phyloP scores from a whole-genome alignment of 2,797 vertebrate genomes.

The Mormyrops attenuatus region DNA sequence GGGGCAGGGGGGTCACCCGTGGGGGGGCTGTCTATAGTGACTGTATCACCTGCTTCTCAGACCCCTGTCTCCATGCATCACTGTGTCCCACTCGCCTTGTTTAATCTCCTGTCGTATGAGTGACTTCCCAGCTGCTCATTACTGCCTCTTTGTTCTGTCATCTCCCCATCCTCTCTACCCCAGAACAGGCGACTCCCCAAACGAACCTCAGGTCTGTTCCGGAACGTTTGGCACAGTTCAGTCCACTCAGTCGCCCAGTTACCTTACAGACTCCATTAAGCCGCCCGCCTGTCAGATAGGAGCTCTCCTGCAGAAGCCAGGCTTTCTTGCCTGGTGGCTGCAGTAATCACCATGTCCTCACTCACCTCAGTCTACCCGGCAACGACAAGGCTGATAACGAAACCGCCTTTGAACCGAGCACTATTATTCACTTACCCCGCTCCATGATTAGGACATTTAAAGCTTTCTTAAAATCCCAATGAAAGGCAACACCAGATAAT shows the following conservation, averaged over 20 bases:
- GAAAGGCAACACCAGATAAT: constrained; percentile 5
- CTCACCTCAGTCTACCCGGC: neutral
- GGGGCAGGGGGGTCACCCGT: neutral
- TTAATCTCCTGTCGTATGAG: neutral
- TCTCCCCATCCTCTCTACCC: neutral
- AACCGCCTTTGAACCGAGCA: neutral
- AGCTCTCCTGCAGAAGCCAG: neutral
- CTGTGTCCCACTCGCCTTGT: neutral
- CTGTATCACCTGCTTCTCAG: neutral
- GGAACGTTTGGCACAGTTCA: neutral
- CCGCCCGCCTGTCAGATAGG: neutral
- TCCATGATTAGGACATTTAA: constrained; percentile 7
- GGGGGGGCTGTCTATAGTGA: neutral
- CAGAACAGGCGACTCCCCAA: neutral
- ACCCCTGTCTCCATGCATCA: neutral
- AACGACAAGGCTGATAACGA: neutral
- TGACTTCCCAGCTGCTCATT: neutral
- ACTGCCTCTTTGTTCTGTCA: neutral
- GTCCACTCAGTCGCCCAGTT: neutral
- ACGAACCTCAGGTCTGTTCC: neutral
- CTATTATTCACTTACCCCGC: neutral
- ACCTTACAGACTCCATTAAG: neutral
- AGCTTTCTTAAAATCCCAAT: constrained; percentile 11
- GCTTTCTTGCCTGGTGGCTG: neutral
- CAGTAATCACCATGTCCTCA: neutral